Percentiles rank a stretch among this genome's conserved stretches.
Evolutionary conservation across 1,140 invertebrate genomes (phyloP).

Genomic region (Diploscapter pachys): DNA sequence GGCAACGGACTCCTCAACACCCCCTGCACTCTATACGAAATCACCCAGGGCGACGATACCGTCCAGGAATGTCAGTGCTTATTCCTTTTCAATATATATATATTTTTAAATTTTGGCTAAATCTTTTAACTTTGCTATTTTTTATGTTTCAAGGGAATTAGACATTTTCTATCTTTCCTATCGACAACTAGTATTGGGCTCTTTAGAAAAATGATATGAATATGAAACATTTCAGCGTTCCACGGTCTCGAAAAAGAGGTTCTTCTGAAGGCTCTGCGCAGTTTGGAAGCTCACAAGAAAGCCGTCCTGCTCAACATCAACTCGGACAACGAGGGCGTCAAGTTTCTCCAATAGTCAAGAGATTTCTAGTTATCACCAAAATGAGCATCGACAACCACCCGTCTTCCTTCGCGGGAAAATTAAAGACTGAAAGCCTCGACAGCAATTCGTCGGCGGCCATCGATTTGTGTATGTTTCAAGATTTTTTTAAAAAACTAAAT

Average conservation of each 20-base stretch:
- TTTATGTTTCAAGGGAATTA: no score
- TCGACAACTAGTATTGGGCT: no score
- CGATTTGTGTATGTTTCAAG: not conserved
- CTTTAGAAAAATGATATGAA: no score
- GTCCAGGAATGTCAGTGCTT: slow-evolving; percentile 62
- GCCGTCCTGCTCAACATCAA: slow-evolving; percentile 84
- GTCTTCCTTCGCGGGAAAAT: slow-evolving; percentile 15
- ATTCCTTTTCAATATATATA: no score
- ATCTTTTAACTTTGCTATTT: no score
- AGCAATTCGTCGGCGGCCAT: not conserved
- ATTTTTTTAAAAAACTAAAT: no score
- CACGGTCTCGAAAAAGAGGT: slow-evolving; percentile 74
- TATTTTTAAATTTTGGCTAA: not conserved
- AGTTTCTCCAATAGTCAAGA: slow-evolving; percentile 72
- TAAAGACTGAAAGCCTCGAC: slow-evolving; percentile 25
- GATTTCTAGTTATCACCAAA: no score
- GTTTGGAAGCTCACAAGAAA: slow-evolving; percentile 74
- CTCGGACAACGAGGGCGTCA: slow-evolving; percentile 79
- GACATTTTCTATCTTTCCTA: no score
- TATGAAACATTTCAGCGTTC: slow-evolving; percentile 69
- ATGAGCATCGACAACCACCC: not conserved
- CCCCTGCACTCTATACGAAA: slow-evolving; percentile 87
- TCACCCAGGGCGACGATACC: slow-evolving; percentile 78
- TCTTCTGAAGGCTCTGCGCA: slow-evolving; percentile 74
- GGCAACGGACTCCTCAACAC: slow-evolving; percentile 76